phyloP scores from a whole-genome alignment of 1,140 invertebrate species.

The Brachionus rotundiformis region DNA sequence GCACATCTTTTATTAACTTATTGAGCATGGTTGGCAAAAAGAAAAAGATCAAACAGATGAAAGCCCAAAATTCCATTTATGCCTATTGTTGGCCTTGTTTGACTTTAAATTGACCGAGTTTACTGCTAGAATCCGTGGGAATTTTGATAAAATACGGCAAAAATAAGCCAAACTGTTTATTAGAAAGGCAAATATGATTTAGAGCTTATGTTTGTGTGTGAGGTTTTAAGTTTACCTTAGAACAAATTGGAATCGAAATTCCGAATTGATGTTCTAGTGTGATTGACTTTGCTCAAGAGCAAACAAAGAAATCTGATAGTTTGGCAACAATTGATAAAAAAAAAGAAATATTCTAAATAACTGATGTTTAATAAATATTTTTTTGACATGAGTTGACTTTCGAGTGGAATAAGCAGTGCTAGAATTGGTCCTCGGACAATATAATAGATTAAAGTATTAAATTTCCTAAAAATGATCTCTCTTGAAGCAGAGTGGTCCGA shows the following conservation, averaged over 20 bases:
- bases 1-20: conserved; percentile 39
- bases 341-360: background rate
- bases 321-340: background rate
- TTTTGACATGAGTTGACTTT: background rate
- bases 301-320: conserved; percentile 28
- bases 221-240: conserved; percentile 28
- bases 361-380: background rate
- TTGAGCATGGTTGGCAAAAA: background rate
- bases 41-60: conserved; percentile 22
- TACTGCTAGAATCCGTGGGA: conserved; percentile 16
- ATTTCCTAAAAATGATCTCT: background rate
- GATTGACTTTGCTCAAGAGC: conserved; percentile 9
- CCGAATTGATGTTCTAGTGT: background rate
- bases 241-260: background rate
- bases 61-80: conserved; percentile 17
- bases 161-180: background rate
- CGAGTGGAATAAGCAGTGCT: background rate
- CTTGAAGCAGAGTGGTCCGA: background rate
- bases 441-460: conserved; percentile 7
- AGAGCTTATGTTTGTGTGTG: conserved; percentile 16
- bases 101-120: conserved; percentile 36
- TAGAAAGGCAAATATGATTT: conserved; percentile 37
- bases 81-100: conserved; percentile 1
- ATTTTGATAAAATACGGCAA: conserved; percentile 15
- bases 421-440: background rate